Conservation (phyloP, 2,888 invertebrate species). For the Tachina grossa region DNA sequence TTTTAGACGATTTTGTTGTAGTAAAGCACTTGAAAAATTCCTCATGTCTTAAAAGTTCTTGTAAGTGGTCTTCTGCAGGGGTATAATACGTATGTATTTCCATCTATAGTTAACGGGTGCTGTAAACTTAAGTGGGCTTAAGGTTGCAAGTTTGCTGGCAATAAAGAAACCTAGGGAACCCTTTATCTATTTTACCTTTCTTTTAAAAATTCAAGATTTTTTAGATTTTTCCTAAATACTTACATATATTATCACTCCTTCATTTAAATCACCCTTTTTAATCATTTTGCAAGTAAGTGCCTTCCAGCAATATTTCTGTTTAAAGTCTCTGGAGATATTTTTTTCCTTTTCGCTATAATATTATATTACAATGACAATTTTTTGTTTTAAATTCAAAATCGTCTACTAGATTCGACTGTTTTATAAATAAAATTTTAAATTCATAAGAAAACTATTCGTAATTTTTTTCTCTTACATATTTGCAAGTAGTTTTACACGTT, state of each 20-base stretch:
- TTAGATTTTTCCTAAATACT: background rate
- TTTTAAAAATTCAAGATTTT: background rate
- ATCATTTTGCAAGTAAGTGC: background rate
- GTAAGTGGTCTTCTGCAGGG: too few species aligned
- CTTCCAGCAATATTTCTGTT: slow-evolving; percentile 16
- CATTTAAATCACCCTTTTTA: background rate
- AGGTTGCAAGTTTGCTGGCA: too few species aligned
- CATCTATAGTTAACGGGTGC: slow-evolving; percentile 14
- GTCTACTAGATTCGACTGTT: slow-evolving; percentile 15
- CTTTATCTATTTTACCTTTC: too few species aligned
- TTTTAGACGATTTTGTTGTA: too few species aligned
- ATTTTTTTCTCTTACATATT: slow-evolving; percentile 6
- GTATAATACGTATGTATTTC: background rate
- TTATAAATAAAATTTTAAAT: slow-evolving; percentile 56
- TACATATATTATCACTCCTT: background rate
- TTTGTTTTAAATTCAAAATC: slow-evolving; percentile 9
- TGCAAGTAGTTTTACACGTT: background rate
- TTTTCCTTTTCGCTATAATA: slow-evolving; percentile 8
- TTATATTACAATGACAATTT: slow-evolving; percentile 12
- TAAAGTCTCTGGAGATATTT: slow-evolving; percentile 43
- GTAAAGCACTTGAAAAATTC: too few species aligned
- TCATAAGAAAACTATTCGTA: slow-evolving; percentile 47
- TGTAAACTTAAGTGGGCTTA: background rate
- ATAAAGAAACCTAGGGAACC: too few species aligned
- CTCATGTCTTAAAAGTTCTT: too few species aligned